Base-by-base conservation (phyloP, 2,888 invertebrate species). In the Synanthedon tipuliformis region DNA sequence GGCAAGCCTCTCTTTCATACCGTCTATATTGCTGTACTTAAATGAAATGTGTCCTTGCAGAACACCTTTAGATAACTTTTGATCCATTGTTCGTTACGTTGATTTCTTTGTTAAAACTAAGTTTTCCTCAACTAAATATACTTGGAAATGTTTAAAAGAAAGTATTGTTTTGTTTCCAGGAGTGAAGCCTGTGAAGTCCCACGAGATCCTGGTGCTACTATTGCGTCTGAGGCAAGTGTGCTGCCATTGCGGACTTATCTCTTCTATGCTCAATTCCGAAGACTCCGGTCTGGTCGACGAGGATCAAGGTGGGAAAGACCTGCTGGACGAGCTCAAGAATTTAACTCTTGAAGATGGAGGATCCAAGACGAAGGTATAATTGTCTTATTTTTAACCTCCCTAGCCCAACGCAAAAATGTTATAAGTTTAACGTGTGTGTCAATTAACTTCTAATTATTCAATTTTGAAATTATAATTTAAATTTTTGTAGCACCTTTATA, bases 181-280 rank as follows among this genome's bases (percentile, higher is more conserved):
- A 60, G 81, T 85, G 55, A 81, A 90, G 64, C 89, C 91, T 61
- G 90, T 90, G 52, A 86, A 90, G 70, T 88, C 90, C 48, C 88
- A 91, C 87, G 90, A 91, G 78, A 94, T 96, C 73, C 80, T 98
- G 59, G 94, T 96, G 0, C 85, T 97, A 2, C 73, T 98, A 12
- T 78, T 98, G 53, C 89, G 98, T 11, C 79, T 98, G 55, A 89
- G 98, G 1, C 98, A 99, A 73, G 92, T 95, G 55, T 95, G 95
- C 71, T 94, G 95, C 69, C 97, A 98, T 85, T 94, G 97, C 34
- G 92, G 93, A 0, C 89, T 98, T 13, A 94, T 97, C 62, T 81
- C 80, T 18, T 73, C 75, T 72, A 89, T 90, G 89, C 55, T 90
- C 64, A 86, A 88, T 61, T 71, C 69, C 45, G 83, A 80, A 23